phyloP scores from a whole-genome alignment of 1,140 invertebrate genomes.

The Tachypleus tridentatus region DNA sequence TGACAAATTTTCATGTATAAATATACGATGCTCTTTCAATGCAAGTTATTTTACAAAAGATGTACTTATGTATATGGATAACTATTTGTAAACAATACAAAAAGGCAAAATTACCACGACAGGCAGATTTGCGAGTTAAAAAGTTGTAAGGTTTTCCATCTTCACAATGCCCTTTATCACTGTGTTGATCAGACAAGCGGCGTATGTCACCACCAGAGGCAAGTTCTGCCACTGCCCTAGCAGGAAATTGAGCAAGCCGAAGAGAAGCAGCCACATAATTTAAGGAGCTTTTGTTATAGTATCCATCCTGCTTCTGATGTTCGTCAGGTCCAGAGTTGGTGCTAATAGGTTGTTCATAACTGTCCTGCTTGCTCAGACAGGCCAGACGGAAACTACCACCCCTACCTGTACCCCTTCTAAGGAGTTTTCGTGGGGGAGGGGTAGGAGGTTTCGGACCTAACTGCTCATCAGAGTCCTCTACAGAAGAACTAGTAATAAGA shows the following conservation, averaged over 20 bases:
- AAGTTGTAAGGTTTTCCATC: no score
- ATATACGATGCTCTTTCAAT: no score
- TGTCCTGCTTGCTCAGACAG: constrained; percentile 37
- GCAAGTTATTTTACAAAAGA: no score
- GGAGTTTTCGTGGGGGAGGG: constrained; percentile 9
- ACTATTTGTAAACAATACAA: no score
- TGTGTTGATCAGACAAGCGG: constrained; percentile 9
- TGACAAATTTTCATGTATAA: no score
- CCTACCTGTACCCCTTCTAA: neutral
- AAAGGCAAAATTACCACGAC: no score
- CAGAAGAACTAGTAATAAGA: constrained; percentile 3
- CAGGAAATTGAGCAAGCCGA: constrained; percentile 57
- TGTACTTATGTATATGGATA: no score
- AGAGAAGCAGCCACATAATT: constrained; percentile 52
- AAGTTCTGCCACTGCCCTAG: constrained; percentile 55
- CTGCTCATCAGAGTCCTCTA: constrained; percentile 13
- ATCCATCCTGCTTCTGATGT: no score
- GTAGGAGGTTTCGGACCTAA: constrained; percentile 7
- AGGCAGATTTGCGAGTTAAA: no score
- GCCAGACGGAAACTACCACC: constrained; percentile 24
- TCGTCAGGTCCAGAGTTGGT: no score
- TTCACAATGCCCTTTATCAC: no score
- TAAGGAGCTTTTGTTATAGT: constrained; percentile 23
- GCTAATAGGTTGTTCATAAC: constrained; percentile 35
- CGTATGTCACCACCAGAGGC: constrained; percentile 27